phyloP scores from a whole-genome alignment of 1,140 invertebrate genomes.

The Carcinoscorpius rotundicauda region DNA sequence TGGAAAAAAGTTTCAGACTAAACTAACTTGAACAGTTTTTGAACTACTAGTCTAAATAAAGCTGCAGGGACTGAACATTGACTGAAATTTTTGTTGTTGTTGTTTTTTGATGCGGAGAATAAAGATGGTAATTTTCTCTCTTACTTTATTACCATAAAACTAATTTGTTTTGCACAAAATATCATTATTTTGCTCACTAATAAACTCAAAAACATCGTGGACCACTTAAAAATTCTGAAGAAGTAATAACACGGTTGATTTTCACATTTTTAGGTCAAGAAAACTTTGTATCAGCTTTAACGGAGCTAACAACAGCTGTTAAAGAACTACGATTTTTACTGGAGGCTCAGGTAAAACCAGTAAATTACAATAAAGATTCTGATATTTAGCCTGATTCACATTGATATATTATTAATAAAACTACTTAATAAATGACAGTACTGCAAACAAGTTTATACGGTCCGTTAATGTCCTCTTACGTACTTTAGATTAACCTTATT shows the following conservation, averaged over 20 bases:
- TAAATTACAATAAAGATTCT: not conserved
- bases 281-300: constrained; percentile 12
- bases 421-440: not conserved
- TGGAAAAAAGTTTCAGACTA: too few species aligned
- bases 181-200: too few species aligned
- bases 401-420: constrained; percentile 1
- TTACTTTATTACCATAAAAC: too few species aligned
- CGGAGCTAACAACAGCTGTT: constrained; percentile 13
- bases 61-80: too few species aligned
- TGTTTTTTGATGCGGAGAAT: not conserved
- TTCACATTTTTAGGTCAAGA: constrained; percentile 13
- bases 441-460: not conserved
- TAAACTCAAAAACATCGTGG: too few species aligned
- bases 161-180: not conserved
- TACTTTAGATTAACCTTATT: not conserved
- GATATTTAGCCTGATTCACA: constrained; percentile 2
- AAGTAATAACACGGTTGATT: not conserved
- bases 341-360: constrained; percentile 19
- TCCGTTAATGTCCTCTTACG: not conserved
- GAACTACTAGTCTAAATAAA: too few species aligned
- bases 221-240: too few species aligned
- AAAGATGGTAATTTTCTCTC: not conserved
- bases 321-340: constrained; percentile 17
- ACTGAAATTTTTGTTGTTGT: not conserved
- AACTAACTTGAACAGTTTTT: too few species aligned